A percentile compares a stretch with the other conserved stretches of the same genome.
These are phyloP conservation scores for Aphodius granarius DNA, from an alignment of 2,888 invertebrate species.

Conservation along the genomic window DNA sequence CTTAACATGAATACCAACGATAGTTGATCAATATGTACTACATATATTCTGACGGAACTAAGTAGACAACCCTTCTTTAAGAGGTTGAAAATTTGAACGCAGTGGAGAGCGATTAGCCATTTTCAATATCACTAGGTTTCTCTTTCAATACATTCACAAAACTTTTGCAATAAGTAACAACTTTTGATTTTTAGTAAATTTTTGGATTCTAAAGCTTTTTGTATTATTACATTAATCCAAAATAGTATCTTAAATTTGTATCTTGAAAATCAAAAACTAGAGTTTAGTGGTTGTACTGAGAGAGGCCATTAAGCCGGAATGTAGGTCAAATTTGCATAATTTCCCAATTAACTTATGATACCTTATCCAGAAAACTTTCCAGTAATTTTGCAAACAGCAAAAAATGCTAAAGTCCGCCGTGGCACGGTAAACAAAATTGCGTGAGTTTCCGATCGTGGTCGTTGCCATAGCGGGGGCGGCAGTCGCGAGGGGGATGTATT, in stretches of 20 bases:
- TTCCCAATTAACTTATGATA: neutral
- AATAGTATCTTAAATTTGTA: neutral
- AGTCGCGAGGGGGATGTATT: conserved; percentile 31
- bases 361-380: neutral
- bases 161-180: no score
- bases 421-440: conserved; percentile 35
- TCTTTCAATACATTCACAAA: no score
- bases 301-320: neutral
- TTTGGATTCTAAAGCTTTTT: no score
- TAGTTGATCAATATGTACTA: no score
- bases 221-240: neutral
- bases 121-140: no score
- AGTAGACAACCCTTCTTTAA: no score
- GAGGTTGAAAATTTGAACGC: no score
- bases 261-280: neutral
- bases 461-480: conserved; percentile 24
- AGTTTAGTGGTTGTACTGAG: neutral
- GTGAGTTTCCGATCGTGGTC: conserved; percentile 26
- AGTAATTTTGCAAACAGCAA: neutral
- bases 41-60: no score
- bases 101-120: no score
- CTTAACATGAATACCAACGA: no score
- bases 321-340: neutral
- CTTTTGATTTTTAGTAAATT: no score
- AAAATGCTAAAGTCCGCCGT: conserved; percentile 9